These are phyloP conservation scores for Oryzias sinensis DNA, from an alignment of 2,797 vertebrate species.

Conservation along the genomic window DNA sequence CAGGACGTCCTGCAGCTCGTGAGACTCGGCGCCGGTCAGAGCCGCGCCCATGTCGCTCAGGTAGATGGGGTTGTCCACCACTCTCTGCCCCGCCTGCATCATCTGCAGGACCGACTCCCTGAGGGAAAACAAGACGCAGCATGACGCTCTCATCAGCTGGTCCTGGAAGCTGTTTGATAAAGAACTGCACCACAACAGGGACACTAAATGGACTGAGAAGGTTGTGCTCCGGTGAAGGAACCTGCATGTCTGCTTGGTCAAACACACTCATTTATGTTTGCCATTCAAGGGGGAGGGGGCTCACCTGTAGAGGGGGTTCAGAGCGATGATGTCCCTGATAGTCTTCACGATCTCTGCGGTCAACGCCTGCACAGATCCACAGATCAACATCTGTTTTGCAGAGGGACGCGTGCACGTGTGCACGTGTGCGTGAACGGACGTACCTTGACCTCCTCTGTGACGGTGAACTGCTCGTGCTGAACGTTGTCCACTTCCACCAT, in stretches of 20 bases:
- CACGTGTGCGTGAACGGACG: too few relatives aligned
- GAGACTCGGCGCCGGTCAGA: constrained; percentile 92
- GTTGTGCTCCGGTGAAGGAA: too few relatives aligned
- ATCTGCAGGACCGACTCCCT: constrained; percentile 98
- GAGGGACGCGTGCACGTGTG: too few relatives aligned
- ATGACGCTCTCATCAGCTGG: too few relatives aligned
- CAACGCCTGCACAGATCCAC: constrained; percentile 76
- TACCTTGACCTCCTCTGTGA: constrained; percentile 96
- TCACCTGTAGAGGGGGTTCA: constrained; percentile 96
- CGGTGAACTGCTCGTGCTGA: constrained; percentile 91
- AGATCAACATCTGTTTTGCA: too few relatives aligned
- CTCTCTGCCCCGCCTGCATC: constrained; percentile 98
- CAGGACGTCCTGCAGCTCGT: constrained; percentile 93
- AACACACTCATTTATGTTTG: neutral
- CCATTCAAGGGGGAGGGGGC: neutral
- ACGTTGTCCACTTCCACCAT: constrained; percentile 98
- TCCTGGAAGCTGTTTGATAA: too few relatives aligned
- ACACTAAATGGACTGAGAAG: too few relatives aligned
- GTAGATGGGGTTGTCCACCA: constrained; percentile 98
- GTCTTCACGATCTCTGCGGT: constrained; percentile 99
- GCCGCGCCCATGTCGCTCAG: constrained; percentile 98
- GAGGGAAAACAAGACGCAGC: constrained; percentile 6
- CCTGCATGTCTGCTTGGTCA: too few relatives aligned
- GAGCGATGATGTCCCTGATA: constrained; percentile 95
- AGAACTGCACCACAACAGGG: too few relatives aligned